Conservation (phyloP, 2,888 invertebrate genomes). For the Mythimna impura region DNA sequence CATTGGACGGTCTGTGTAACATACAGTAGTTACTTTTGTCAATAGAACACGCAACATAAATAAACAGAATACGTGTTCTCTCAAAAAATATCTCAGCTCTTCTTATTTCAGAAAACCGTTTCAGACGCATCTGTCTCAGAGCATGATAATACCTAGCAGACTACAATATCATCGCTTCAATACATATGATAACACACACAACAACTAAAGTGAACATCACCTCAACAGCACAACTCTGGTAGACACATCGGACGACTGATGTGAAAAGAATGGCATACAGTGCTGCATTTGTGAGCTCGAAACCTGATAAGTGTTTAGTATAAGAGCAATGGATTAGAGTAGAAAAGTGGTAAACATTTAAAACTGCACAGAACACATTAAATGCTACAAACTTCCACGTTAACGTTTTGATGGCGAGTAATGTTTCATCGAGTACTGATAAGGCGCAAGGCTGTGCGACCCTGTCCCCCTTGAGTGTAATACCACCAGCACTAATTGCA, state of each 20-base stretch:
- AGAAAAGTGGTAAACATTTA: too few species aligned
- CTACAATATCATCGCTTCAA: constrained; percentile 9
- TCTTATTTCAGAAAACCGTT: not conserved
- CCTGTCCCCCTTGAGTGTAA: constrained; percentile 41
- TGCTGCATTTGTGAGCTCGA: constrained; percentile 9
- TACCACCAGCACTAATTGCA: constrained; percentile 33
- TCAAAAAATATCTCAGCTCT: too few species aligned
- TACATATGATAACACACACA: constrained; percentile 30
- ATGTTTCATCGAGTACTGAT: constrained; percentile 51
- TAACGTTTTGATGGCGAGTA: constrained; percentile 35
- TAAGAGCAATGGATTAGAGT: constrained; percentile 14
- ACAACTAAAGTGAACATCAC: constrained; percentile 16
- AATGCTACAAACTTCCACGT: not conserved
- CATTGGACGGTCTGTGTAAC: not conserved
- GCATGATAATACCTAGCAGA: not conserved
- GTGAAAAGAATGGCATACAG: constrained; percentile 19
- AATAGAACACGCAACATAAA: not conserved
- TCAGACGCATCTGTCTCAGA: constrained; percentile 12
- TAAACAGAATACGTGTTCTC: not conserved
- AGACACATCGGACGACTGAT: not conserved
- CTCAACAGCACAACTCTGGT: constrained; percentile 5
- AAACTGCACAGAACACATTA: not conserved
- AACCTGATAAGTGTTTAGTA: not conserved
- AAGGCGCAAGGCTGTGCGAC: constrained; percentile 56
- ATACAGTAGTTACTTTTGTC: not conserved